phyloP scores from a whole-genome alignment of 2,113 vertebrate genomes.

The Papio anubis region DNA sequence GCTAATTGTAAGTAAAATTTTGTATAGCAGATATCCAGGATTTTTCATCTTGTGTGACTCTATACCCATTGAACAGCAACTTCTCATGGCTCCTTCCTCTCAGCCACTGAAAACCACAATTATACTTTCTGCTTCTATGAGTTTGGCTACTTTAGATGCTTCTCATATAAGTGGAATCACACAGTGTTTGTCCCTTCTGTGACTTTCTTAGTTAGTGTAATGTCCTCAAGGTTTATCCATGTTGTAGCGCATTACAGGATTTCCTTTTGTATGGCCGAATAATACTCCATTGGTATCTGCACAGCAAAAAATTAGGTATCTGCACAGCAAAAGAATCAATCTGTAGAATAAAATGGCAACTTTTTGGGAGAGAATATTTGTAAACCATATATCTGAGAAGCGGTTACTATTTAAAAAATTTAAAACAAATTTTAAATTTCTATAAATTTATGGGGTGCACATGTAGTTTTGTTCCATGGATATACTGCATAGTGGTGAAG shows the following conservation, averaged over 20 bases:
- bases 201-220: too few species aligned
- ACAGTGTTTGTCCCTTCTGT: too few species aligned
- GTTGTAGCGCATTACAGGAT: background rate
- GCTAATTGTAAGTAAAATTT: background rate
- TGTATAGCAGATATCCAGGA: too few species aligned
- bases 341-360: background rate
- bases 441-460: too few species aligned
- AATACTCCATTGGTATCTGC: background rate
- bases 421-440: too few species aligned
- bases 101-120: background rate
- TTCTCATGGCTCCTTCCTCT: background rate
- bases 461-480: too few species aligned
- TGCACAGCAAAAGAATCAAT: background rate
- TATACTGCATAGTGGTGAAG: too few species aligned
- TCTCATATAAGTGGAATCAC: background rate
- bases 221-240: background rate
- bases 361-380: background rate
- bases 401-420: background rate
- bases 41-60: background rate
- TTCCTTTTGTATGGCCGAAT: background rate
- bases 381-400: background rate
- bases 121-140: background rate
- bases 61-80: background rate
- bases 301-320: background rate
- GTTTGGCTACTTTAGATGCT: background rate